Base-by-base conservation (phyloP, 2,797 vertebrate species). In the Chelidonichthys spinosus region DNA sequence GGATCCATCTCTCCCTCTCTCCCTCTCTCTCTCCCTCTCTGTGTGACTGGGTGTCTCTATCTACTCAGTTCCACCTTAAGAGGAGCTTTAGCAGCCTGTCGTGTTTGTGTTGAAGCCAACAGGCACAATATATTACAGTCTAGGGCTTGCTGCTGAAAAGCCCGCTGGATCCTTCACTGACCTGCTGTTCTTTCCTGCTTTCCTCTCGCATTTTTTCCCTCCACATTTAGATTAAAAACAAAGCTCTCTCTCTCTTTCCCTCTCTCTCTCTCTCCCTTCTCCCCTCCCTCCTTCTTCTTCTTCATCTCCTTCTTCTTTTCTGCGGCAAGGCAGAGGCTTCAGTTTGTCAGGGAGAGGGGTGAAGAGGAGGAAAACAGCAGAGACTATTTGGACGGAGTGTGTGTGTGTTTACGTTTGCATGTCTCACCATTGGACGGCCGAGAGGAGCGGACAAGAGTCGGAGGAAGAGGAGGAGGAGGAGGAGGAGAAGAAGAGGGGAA, bases 91-190 rank as follows among this genome's bases (percentile, higher is more conserved):
- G 93, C 93, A 94, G 94, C 92, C 94, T 93, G 93, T 94, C 89
- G 81, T 95, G 94, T 95, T 96, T 95, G 95, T 95, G 91, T 94
- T 95, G 92, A 95, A 96, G 95, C 94, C 96, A 96, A 95, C 93
- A 95, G 93, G 95, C 95, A 94, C 95, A 95, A 94, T 95, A 94
- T 94, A 95, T 95, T 94, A 95, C 94, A 95, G 94, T 94, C 92
- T 93, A 91, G 93, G 93, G 93, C 93, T 94, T 84, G 91, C 94
- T 94, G 94, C 92, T 94, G 95, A 95, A 95, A 95, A 94, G 94
- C 95, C 92, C 90, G 93, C 94, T 95, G 93, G 95, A 89, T 96
- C 95, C 93, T 92, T 89, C 84, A 93, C 93, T 95, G 94, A 96
- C 95, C 96, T 96, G 93, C 95, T 92, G 94, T 94, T 94, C 94